phyloP scores from a whole-genome alignment of 2,888 invertebrate genomes.

The Griposia aprilina region DNA sequence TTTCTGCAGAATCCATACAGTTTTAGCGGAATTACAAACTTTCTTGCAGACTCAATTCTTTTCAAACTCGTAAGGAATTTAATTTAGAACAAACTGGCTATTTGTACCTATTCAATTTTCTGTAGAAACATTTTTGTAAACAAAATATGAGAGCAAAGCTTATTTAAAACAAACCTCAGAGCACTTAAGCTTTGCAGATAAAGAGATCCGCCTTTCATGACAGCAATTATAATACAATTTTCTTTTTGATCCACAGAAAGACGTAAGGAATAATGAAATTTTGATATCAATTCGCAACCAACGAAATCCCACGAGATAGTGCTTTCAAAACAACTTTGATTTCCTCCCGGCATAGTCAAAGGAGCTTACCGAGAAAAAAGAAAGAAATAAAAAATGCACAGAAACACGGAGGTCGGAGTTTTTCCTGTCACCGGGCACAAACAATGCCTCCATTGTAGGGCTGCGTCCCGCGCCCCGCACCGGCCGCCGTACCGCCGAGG shows the following conservation, averaged over 20 bases:
- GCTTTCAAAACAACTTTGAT: slow-evolving; percentile 85
- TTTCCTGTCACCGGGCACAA: slow-evolving; percentile 91
- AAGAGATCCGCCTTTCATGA: slow-evolving; percentile 30
- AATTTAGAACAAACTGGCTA: slow-evolving; percentile 39
- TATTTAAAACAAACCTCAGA: slow-evolving; percentile 35
- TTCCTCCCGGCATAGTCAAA: slow-evolving; percentile 85
- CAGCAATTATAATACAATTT: slow-evolving; percentile 53
- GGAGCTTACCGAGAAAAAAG: slow-evolving; percentile 85
- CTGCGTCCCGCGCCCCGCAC: slow-evolving; percentile 71
- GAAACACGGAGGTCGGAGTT: slow-evolving; percentile 90
- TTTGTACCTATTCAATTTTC: slow-evolving; percentile 30
- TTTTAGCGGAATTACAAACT: slow-evolving; percentile 25
- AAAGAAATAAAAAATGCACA: slow-evolving; percentile 89
- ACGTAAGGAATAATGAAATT: slow-evolving; percentile 60
- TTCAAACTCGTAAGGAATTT: slow-evolving; percentile 43
- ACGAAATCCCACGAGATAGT: slow-evolving; percentile 73
- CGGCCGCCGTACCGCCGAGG: slow-evolving; percentile 81
- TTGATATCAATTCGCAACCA: slow-evolving; percentile 64
- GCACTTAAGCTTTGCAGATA: slow-evolving; percentile 46
- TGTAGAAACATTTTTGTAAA: slow-evolving; percentile 36
- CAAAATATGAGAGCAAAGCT: slow-evolving; percentile 44
- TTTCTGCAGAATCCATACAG: slow-evolving; percentile 31
- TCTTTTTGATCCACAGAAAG: slow-evolving; percentile 53
- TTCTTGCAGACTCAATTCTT: slow-evolving; percentile 42
- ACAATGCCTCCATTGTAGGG: slow-evolving; percentile 88